These are phyloP conservation scores for Autographa pulchrina DNA, from an alignment of 2,888 invertebrate genomes.

Conservation along the genomic window DNA sequence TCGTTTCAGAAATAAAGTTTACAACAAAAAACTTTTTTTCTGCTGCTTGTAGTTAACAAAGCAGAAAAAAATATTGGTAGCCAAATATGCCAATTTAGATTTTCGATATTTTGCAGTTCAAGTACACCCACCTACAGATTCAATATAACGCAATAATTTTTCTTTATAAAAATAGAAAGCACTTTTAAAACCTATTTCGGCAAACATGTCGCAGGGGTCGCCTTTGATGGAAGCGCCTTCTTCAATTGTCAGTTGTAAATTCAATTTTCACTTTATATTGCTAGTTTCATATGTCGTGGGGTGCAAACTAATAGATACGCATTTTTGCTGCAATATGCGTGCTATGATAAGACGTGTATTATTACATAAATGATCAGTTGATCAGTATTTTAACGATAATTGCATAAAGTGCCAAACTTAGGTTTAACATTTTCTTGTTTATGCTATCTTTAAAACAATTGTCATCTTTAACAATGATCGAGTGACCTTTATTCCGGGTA, in stretches of 20 bases:
- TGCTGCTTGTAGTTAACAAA: no score
- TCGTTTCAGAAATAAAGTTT: no score
- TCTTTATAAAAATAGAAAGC: slow-evolving; percentile 71
- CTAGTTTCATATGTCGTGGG: slow-evolving; percentile 80
- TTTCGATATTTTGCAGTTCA: slow-evolving; percentile 19
- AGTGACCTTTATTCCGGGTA: no score
- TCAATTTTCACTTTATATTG: slow-evolving; percentile 88
- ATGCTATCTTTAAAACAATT: no score
- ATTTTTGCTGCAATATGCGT: slow-evolving; percentile 47
- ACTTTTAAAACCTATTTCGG: slow-evolving; percentile 82
- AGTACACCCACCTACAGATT: slow-evolving; percentile 33
- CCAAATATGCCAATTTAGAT: background rate
- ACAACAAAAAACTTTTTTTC: no score
- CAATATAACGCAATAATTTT: slow-evolving; percentile 53
- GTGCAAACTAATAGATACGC: slow-evolving; percentile 65
- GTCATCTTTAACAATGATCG: no score
- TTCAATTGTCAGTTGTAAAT: slow-evolving; percentile 88
- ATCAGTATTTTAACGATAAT: no score
- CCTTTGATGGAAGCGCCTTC: slow-evolving; percentile 86
- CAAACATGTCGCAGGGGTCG: slow-evolving; percentile 83
- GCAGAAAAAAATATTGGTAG: no score
- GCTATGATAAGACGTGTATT: slow-evolving; percentile 23
- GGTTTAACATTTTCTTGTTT: no score
- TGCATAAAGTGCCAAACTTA: no score
- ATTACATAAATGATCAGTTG: background rate